Percentiles rank a stretch among this genome's conserved stretches.
Evolutionary conservation across 2,888 invertebrate species (phyloP).

Genomic region (Odontothrips loti): DNA sequence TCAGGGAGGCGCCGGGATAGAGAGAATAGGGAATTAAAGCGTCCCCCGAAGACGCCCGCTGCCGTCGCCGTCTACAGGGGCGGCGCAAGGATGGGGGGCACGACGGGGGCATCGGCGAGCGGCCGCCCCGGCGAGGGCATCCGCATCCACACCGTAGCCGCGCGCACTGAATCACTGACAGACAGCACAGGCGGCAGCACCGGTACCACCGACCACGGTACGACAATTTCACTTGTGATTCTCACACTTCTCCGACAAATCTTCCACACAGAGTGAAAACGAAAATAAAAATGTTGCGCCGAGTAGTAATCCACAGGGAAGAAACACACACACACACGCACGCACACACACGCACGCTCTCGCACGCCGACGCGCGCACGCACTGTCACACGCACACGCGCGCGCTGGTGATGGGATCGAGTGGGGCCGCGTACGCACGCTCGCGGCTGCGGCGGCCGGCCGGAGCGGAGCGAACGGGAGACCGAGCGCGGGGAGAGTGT

Average conservation of each 20-base stretch:
- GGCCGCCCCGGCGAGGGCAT: background rate
- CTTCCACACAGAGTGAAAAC: too few species aligned
- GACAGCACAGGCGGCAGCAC: too few species aligned
- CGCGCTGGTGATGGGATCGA: background rate
- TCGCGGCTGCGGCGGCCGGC: background rate
- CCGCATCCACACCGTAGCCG: too few species aligned
- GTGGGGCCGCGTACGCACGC: background rate
- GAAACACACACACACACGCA: too few species aligned
- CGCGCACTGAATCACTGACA: too few species aligned
- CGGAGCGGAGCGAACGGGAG: background rate
- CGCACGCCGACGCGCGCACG: background rate
- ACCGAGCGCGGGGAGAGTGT: too few species aligned
- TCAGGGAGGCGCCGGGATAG: background rate
- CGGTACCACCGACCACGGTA: too few species aligned
- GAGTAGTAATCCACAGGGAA: too few species aligned
- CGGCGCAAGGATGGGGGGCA: background rate
- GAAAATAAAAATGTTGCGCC: too few species aligned
- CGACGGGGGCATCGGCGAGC: background rate
- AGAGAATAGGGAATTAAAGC: too few species aligned
- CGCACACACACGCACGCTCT: background rate
- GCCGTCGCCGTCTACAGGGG: background rate
- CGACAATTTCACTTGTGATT: too few species aligned
- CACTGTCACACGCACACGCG: background rate
- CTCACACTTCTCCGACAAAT: too few species aligned
- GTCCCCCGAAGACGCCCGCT: background rate